These are phyloP conservation scores for Catostomus latipinnis DNA, from an alignment of 2,797 vertebrate genomes.

Conservation along the genomic window DNA sequence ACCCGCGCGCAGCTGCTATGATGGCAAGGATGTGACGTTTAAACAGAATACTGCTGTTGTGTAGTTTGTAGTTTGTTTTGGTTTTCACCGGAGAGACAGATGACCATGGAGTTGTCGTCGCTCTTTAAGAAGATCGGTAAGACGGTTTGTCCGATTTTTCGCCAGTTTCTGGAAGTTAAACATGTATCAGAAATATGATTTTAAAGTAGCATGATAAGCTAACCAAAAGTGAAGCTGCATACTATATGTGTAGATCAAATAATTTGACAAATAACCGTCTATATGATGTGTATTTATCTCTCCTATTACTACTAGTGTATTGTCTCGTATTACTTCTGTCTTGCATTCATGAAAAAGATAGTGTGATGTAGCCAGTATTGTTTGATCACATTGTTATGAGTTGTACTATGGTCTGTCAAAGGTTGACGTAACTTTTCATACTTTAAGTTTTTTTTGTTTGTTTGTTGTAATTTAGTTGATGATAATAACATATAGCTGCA, in stretches of 20 bases:
- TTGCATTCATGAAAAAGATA: too few relatives aligned
- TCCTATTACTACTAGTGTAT: background rate
- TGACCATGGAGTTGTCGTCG: slow-evolving; percentile 76
- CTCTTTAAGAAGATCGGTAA: slow-evolving; percentile 83
- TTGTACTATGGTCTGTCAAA: too few relatives aligned
- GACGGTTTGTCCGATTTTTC: background rate
- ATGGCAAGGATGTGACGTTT: slow-evolving; percentile 60
- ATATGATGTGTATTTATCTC: background rate
- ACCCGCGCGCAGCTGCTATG: background rate
- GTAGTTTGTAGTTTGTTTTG: background rate
- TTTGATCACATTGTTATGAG: too few relatives aligned
- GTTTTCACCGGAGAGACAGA: background rate
- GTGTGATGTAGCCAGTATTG: background rate
- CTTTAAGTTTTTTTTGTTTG: too few relatives aligned
- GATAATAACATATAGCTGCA: too few relatives aligned
- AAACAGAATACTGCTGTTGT: slow-evolving; percentile 14
- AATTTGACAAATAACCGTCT: background rate
- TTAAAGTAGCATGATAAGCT: slow-evolving; percentile 34
- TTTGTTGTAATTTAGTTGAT: too few relatives aligned
- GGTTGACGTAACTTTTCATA: too few relatives aligned
- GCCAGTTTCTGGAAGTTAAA: background rate
- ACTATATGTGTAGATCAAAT: background rate
- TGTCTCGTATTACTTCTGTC: background rate
- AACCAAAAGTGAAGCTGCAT: slow-evolving; percentile 8
- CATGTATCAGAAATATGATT: background rate